Conservation (phyloP, 2,797 vertebrate genomes). For the Hapalemur alaotrensis region DNA sequence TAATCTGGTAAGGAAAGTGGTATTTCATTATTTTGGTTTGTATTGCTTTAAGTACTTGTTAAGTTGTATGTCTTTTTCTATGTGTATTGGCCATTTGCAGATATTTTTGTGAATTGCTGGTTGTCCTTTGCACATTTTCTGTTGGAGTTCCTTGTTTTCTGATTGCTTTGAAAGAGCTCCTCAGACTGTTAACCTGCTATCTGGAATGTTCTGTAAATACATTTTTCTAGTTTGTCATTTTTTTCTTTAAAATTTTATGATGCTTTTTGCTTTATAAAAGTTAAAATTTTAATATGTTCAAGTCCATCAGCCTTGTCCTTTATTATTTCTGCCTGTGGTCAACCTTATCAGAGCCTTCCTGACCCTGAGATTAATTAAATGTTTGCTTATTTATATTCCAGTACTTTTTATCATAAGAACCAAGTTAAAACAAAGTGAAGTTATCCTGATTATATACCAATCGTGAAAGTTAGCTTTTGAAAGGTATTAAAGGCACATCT, state of each 20-base stretch:
- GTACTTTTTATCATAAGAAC: not conserved
- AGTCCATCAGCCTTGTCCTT: not conserved
- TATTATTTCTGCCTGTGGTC: conserved; percentile 38
- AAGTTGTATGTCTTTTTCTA: not conserved
- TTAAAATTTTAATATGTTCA: conserved; percentile 32
- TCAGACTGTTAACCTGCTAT: not conserved
- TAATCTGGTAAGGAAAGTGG: not conserved
- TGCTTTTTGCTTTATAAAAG: not conserved
- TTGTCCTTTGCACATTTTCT: not conserved
- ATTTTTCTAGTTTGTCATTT: conserved; percentile 42
- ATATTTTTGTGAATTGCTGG: not conserved
- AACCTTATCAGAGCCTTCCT: not conserved
- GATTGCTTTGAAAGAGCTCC: conserved; percentile 20
- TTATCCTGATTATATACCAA: conserved; percentile 8
- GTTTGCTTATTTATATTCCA: not conserved
- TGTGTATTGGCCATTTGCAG: not conserved
- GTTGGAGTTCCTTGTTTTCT: conserved; percentile 10
- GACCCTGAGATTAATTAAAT: conserved; percentile 1
- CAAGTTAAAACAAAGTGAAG: conserved; percentile 3
- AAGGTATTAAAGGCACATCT: not conserved
- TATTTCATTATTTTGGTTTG: not conserved
- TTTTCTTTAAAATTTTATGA: conserved; percentile 40
- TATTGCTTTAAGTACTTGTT: not conserved
- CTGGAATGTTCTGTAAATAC: not conserved
- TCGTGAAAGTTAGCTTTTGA: conserved; percentile 21